Conservation (phyloP, 2,888 invertebrate genomes). For the Dorcus hopei region DNA sequence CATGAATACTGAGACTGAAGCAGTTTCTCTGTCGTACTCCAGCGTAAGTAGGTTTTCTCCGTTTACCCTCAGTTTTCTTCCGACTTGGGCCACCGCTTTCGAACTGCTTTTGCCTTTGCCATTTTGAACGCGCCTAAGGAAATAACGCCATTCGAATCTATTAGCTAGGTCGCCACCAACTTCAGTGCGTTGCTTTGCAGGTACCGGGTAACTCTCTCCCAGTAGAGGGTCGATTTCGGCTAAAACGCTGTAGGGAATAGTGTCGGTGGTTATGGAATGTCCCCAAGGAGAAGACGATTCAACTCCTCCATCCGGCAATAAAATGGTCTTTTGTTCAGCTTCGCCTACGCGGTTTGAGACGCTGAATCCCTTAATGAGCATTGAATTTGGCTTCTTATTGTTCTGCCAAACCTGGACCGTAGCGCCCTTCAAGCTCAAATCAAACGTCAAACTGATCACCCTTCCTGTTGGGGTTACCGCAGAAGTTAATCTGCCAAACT, state of each 20-base stretch:
- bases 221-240: constrained; percentile 84
- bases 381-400: constrained; percentile 76
- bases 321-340: constrained; percentile 75
- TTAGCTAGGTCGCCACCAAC: constrained; percentile 88
- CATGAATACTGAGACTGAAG: constrained; percentile 82
- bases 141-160: constrained; percentile 94
- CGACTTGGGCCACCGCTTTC: constrained; percentile 78
- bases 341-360: constrained; percentile 81
- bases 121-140: constrained; percentile 71
- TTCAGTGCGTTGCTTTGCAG: constrained; percentile 86
- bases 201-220: constrained; percentile 89
- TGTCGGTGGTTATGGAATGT: constrained; percentile 85
- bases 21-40: constrained; percentile 86
- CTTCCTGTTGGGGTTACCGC: constrained; percentile 95
- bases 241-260: constrained; percentile 84
- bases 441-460: constrained; percentile 82
- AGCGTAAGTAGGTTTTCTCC: constrained; percentile 87
- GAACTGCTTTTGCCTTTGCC: constrained; percentile 57
- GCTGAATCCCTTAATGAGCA: constrained; percentile 83
- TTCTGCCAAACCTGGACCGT: constrained; percentile 82
- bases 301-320: constrained; percentile 80
- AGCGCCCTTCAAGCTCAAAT: constrained; percentile 87
- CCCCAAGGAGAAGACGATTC: constrained; percentile 80
- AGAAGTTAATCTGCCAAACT: constrained; percentile 86
- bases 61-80: constrained; percentile 81